These are phyloP conservation scores for Capitella teleta DNA, from an alignment of 1,140 invertebrate species.

Conservation along the genomic window DNA sequence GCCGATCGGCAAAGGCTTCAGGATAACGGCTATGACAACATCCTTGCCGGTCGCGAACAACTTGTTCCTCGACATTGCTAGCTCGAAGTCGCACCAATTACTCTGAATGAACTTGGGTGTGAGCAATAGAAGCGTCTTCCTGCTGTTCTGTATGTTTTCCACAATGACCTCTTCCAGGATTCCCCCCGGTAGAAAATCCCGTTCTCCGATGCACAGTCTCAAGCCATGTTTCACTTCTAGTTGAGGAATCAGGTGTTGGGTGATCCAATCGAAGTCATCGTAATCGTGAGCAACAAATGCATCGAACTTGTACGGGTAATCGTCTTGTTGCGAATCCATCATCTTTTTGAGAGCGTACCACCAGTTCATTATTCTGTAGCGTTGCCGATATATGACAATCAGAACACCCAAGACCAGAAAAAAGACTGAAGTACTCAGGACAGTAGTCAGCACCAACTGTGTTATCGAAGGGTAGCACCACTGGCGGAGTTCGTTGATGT, in stretches of 20 bases:
- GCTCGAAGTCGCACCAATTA: conserved; percentile 7
- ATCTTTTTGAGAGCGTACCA: too few species aligned
- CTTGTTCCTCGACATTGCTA: background rate
- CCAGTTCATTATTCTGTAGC: too few species aligned
- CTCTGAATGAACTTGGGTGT: background rate
- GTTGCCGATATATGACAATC: too few species aligned
- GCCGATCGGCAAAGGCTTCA: too few species aligned
- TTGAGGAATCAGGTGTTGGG: background rate
- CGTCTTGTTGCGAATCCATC: too few species aligned
- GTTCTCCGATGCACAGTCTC: background rate
- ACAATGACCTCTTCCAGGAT: background rate
- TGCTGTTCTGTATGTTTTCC: conserved; percentile 9
- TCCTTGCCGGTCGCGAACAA: background rate
- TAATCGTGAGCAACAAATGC: background rate
- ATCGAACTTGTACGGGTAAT: background rate
- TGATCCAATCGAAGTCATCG: background rate
- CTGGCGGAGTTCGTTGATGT: too few species aligned
- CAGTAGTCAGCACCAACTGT: too few species aligned
- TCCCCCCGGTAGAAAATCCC: conserved; percentile 4
- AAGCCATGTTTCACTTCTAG: background rate
- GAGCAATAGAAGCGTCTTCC: conserved; percentile 3
- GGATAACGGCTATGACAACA: background rate
- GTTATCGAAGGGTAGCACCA: too few species aligned
- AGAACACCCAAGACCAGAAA: too few species aligned
- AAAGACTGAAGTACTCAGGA: too few species aligned